A percentile compares a stretch with the other conserved stretches of the same genome.
Conservation (phyloP, 92 coral and sea anemone species). For the Porites rus region DNA sequence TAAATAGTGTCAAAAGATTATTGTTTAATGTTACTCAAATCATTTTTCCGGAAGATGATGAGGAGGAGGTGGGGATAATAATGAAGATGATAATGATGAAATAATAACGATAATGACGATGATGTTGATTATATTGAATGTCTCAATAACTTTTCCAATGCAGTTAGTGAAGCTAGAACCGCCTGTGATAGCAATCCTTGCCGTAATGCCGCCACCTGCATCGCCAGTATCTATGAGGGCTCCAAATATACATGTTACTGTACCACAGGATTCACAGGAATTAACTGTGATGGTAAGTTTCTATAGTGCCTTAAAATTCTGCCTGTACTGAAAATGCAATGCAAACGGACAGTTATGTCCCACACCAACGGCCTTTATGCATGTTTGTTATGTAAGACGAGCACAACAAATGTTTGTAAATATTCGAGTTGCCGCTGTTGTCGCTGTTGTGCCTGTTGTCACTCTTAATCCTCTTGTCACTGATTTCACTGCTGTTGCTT, state of each 20-base stretch:
- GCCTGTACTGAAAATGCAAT: background rate
- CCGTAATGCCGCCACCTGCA: slow-evolving; percentile 83
- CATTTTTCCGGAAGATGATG: background rate
- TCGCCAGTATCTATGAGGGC: slow-evolving; percentile 69
- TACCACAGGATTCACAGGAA: slow-evolving; percentile 76
- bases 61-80: background rate
- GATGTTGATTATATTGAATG: background rate
- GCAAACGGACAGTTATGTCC: background rate
- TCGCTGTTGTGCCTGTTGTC: no score
- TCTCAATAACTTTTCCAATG: background rate
- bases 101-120: background rate
- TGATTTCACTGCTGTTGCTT: no score
- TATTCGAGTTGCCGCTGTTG: no score
- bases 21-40: no score
- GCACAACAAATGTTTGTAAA: no score
- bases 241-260: slow-evolving; percentile 81
- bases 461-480: no score
- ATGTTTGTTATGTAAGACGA: no score
- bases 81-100: background rate
- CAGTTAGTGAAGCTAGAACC: slow-evolving; percentile 58
- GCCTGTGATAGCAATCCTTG: slow-evolving; percentile 90
- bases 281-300: slow-evolving; percentile 75
- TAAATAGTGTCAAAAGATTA: background rate
- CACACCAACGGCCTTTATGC: no score
- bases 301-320: background rate